These are phyloP conservation scores for Liopterus haemorrhoidalis DNA, from an alignment of 2,888 invertebrate species.

Conservation along the genomic window DNA sequence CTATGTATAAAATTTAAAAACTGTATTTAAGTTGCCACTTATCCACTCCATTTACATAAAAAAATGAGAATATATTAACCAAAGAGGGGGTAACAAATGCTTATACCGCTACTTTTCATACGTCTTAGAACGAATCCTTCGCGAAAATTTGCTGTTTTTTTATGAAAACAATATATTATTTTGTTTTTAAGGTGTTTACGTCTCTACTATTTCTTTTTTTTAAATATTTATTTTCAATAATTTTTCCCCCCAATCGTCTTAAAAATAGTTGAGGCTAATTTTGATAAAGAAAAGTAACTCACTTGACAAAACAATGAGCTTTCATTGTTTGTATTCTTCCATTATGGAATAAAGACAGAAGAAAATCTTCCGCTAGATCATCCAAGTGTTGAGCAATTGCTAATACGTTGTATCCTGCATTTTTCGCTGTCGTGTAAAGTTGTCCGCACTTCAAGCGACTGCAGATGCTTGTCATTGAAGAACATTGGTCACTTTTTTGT, in stretches of 20 bases:
- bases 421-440: slow-evolving; percentile 67
- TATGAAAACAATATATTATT: too few species aligned
- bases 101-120: too few species aligned
- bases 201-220: background rate
- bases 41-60: too few species aligned
- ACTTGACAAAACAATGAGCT: slow-evolving; percentile 72
- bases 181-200: too few species aligned
- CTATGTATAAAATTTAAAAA: too few species aligned
- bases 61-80: too few species aligned
- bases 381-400: slow-evolving; percentile 83
- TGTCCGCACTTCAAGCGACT: slow-evolving; percentile 40
- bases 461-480: slow-evolving; percentile 17
- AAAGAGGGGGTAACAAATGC: too few species aligned
- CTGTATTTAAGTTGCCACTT: too few species aligned
- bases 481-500: slow-evolving; percentile 18
- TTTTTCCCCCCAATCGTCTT: slow-evolving; percentile 8
- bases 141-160: too few species aligned
- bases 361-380: slow-evolving; percentile 74
- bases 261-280: too few species aligned
- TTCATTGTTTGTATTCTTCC: slow-evolving; percentile 74
- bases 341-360: slow-evolving; percentile 74
- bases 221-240: slow-evolving; percentile 1
- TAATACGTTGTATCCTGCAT: slow-evolving; percentile 78
- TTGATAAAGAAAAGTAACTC: too few species aligned
- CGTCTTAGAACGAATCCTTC: too few species aligned